Conservation (phyloP, 2,888 invertebrate genomes). For the Hybos culiciformis region DNA sequence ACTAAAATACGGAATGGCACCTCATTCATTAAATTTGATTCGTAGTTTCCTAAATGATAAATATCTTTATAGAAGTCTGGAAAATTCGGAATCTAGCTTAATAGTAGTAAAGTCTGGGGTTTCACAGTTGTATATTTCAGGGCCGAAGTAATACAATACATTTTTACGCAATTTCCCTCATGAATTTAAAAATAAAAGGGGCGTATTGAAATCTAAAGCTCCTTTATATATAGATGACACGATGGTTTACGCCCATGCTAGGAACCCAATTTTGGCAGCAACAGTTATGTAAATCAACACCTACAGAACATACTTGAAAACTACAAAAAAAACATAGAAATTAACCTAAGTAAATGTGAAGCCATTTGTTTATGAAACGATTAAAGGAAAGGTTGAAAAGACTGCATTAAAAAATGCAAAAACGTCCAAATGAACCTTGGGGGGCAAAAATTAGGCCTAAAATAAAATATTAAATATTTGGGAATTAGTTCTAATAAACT, state of each 20-base stretch:
- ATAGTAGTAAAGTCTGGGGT: too few relatives aligned
- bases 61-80: too few relatives aligned
- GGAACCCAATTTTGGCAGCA: background rate
- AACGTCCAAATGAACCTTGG: background rate
- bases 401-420: constrained; percentile 3
- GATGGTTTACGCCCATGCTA: constrained; percentile 2
- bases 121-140: too few relatives aligned
- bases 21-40: too few relatives aligned
- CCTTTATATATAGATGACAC: constrained; percentile 13
- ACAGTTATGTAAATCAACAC: background rate
- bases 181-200: too few relatives aligned
- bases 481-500: too few relatives aligned
- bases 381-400: background rate
- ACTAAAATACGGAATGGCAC: too few relatives aligned
- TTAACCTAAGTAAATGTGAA: constrained; percentile 5
- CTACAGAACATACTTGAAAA: constrained; percentile 1
- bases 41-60: too few relatives aligned
- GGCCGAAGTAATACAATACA: too few relatives aligned
- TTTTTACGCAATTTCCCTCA: too few relatives aligned
- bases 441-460: constrained; percentile 3
- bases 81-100: too few relatives aligned
- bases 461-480: constrained; percentile 9
- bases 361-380: constrained; percentile 5
- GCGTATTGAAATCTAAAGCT: too few relatives aligned
- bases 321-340: constrained; percentile 6